phyloP scores from a whole-genome alignment of 2,888 invertebrate genomes.

The Thecophora atra region DNA sequence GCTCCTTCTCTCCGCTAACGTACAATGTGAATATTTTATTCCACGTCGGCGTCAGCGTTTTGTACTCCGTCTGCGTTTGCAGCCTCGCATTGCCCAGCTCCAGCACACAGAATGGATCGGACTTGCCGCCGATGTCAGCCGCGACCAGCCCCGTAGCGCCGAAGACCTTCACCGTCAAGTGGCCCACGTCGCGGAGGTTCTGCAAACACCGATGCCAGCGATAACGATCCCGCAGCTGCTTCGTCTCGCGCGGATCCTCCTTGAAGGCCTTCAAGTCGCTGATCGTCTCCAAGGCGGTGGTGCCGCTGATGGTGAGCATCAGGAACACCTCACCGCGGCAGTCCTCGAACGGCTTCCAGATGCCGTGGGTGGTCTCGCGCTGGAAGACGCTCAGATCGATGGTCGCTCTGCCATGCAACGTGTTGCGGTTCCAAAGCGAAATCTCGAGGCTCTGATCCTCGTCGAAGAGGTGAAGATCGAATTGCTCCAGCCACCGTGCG shows the following conservation, averaged over 20 bases:
- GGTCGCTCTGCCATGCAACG: constrained; percentile 73
- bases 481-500: constrained; percentile 95
- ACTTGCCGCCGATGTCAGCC: constrained; percentile 96
- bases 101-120: constrained; percentile 97
- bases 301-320: constrained; percentile 93
- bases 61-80: constrained; percentile 98
- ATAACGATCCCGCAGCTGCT: constrained; percentile 69
- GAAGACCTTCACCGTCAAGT: constrained; percentile 93
- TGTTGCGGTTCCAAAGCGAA: constrained; percentile 76
- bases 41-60: constrained; percentile 96
- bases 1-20: constrained; percentile 63
- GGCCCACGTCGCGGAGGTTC: constrained; percentile 87
- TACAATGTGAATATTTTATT: constrained; percentile 98
- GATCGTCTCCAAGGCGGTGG: constrained; percentile 90
- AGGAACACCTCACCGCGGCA: constrained; percentile 85
- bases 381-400: constrained; percentile 87
- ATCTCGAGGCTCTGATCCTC: constrained; percentile 93
- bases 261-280: constrained; percentile 88
- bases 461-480: constrained; percentile 95
- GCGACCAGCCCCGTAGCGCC: constrained; percentile 87
- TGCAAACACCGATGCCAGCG: constrained; percentile 75
- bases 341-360: constrained; percentile 91
- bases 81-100: constrained; percentile 93
- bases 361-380: constrained; percentile 89
- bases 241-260: constrained; percentile 78